Conservation (phyloP, 2,113 vertebrate species). For the Hyaena hyaena region DNA sequence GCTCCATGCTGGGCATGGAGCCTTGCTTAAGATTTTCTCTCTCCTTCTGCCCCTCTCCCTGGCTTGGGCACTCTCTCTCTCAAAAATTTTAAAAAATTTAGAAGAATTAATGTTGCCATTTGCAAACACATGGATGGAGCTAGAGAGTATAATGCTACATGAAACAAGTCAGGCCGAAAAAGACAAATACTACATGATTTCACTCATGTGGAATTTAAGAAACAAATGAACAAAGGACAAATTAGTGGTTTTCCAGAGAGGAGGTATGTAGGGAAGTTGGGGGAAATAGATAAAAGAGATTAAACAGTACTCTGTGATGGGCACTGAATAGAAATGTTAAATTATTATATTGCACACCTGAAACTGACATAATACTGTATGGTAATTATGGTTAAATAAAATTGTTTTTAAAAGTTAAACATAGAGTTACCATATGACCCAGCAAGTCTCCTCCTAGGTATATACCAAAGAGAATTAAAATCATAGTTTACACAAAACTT, state of each 20-base stretch:
- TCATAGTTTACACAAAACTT: background rate
- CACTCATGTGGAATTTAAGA: background rate
- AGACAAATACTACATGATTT: background rate
- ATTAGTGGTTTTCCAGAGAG: background rate
- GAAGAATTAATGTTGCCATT: background rate
- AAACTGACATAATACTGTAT: background rate
- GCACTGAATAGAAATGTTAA: background rate
- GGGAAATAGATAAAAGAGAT: background rate
- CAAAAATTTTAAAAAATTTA: background rate
- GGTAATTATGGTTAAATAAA: background rate
- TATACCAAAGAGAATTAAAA: background rate
- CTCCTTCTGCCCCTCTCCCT: background rate
- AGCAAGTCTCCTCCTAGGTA: background rate
- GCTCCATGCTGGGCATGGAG: background rate
- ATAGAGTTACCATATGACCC: background rate
- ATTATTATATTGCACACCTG: background rate
- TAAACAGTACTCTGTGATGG: background rate
- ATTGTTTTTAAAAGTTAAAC: background rate
- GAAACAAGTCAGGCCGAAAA: background rate
- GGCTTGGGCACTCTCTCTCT: background rate
- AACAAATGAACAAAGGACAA: background rate
- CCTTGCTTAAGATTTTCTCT: background rate
- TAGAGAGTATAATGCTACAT: background rate
- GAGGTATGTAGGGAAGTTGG: background rate
- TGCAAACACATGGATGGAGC: background rate